phyloP scores from a whole-genome alignment of 2,888 invertebrate species.

The Rhogogaster chlorosoma region DNA sequence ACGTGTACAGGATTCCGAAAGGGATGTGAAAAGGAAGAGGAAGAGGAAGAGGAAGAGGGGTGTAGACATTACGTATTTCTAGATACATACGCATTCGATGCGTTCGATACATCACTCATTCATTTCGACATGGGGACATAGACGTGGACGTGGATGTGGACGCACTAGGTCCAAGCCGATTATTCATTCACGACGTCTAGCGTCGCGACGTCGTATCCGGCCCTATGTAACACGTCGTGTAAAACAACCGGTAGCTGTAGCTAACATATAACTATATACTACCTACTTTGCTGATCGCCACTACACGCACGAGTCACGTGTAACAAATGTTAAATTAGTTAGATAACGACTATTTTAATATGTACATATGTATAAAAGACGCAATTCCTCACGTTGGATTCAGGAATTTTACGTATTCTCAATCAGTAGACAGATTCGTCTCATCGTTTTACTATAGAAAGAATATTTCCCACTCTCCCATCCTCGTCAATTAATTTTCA shows the following conservation, averaged over 20 bases:
- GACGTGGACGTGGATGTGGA: background rate
- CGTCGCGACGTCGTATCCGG: constrained; percentile 44
- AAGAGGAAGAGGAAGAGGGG: background rate
- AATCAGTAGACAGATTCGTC: background rate
- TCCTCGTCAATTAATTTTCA: background rate
- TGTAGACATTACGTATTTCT: constrained; percentile 24
- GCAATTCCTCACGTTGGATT: background rate
- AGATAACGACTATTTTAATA: background rate
- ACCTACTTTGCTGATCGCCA: background rate
- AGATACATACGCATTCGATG: background rate
- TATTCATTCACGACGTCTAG: constrained; percentile 42
- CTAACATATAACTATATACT: background rate
- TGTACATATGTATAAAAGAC: background rate
- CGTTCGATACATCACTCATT: constrained; percentile 33
- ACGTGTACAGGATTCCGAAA: background rate
- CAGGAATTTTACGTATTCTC: background rate
- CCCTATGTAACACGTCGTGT: constrained; percentile 42
- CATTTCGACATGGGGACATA: background rate
- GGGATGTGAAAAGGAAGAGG: background rate
- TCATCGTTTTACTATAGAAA: background rate
- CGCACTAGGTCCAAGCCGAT: background rate
- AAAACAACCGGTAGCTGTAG: constrained; percentile 42
- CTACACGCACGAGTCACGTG: background rate
- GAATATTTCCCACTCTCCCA: background rate
- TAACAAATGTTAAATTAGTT: background rate